Base-by-base conservation (phyloP, 2,113 vertebrate species). In the Malaclemys terrapin region DNA sequence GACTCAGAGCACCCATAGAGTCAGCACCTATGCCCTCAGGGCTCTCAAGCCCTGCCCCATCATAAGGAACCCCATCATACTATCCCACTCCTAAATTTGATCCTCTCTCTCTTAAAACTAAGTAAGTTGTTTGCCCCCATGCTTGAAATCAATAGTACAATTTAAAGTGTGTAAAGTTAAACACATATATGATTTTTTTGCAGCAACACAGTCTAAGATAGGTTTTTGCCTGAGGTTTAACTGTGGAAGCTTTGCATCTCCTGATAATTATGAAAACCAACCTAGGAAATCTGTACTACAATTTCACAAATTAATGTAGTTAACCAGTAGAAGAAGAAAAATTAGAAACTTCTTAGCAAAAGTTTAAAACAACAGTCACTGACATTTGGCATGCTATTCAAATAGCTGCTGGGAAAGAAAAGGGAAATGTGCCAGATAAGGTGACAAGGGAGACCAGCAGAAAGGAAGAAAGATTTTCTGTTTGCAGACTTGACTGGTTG, bases 281-380 rank as follows among this genome's bases (percentile, higher is more conserved):
- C 76, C 78, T 72, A 50, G 50, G 50, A 89, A 86, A 62, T 14
- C 27, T 87, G 91, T 75, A 57, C 57, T 94, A 83, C 53, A 47
- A 38, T 84, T 82, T 82, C 87, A 24, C 47, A 79, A 88, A 49
- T 82, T 49, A 47, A 49, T 59, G 82, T 96, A 25, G 91, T 76
- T 90, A 69, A 35, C 57, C 78, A 94, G 38, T 50, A 97, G 91
- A 94, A 88, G 91, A 94, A 88, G 5, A 88, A 83, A 87, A 93
- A 92, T 69, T 38, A 91, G 22, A 88, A 91, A 54, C n/a, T 56
- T 47, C 78, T 91, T 80, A 65, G 56, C 80, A 92, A 97, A 95
- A 78, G 16, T 88, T 86, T 31, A 62, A 96, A 93, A 62, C 79
- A 89, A 11, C 10, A 20, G 3, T 94, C 10, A 69, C 3, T 95